A percentile compares a stretch with the other conserved stretches of the same genome.
Conservation (phyloP, 2,797 vertebrate species). For the Liasis olivaceus region DNA sequence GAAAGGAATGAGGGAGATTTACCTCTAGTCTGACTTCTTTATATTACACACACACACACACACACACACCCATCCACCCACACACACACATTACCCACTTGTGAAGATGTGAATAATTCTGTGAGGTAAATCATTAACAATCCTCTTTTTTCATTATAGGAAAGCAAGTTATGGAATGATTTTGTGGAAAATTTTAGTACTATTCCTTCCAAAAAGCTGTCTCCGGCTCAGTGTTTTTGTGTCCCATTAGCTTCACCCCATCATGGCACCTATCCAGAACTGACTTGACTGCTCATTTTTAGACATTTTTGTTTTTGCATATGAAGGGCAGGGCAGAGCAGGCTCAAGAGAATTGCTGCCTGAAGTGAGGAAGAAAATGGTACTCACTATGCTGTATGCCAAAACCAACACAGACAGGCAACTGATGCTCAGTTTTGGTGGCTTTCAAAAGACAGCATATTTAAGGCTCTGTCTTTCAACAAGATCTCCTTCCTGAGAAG, state of each 20-base stretch:
- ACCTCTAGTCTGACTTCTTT: conserved; percentile 46
- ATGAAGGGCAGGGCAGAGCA: background rate
- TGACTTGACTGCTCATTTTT: background rate
- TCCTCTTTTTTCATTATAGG: background rate
- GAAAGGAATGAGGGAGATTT: conserved; percentile 51
- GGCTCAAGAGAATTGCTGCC: background rate
- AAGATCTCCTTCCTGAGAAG: background rate
- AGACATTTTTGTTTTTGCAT: background rate
- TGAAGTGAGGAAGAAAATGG: background rate
- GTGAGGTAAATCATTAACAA: conserved; percentile 31
- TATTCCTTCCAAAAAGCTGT: background rate
- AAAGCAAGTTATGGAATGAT: background rate
- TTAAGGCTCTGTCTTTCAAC: background rate
- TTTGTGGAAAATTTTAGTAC: background rate
- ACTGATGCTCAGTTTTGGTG: background rate
- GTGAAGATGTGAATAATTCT: conserved; percentile 50
- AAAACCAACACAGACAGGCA: background rate
- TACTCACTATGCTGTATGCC: background rate
- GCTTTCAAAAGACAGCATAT: background rate
- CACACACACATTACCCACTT: conserved; percentile 17
- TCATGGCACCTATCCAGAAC: background rate
- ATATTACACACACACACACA: conserved; percentile 18
- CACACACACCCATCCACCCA: background rate
- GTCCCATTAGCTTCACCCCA: background rate
- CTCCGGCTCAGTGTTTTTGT: conserved; percentile 31